Evolutionary conservation across 2,113 vertebrate species (phyloP).

Genomic region (Petrocephalus microphthalmus): DNA sequence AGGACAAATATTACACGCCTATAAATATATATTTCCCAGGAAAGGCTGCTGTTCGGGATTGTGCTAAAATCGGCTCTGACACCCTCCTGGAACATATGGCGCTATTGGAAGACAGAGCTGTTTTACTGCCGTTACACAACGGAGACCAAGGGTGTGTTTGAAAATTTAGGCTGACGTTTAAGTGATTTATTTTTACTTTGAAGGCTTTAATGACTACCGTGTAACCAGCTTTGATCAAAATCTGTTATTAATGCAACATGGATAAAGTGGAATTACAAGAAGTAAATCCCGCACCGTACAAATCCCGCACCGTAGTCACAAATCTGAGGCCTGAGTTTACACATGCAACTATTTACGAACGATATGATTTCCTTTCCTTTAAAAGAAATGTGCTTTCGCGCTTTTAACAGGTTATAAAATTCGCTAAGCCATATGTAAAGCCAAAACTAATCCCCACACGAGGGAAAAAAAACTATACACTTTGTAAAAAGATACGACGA

Average conservation of each 20-base stretch:
- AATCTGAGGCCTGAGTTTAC: background rate
- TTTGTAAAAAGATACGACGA: background rate
- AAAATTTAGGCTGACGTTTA: slow-evolving; percentile 10
- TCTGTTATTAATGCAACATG: slow-evolving; percentile 7
- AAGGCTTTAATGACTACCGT: slow-evolving; percentile 50
- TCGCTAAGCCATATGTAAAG: background rate
- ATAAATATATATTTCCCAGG: slow-evolving; percentile 13
- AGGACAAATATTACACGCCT: slow-evolving; percentile 12
- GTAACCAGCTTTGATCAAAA: slow-evolving; percentile 32
- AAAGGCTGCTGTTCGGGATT: background rate
- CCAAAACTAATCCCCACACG: background rate
- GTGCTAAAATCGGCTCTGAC: slow-evolving; percentile 5
- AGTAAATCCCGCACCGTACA: background rate
- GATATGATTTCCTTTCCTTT: slow-evolving; percentile 63
- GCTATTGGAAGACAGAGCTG: background rate
- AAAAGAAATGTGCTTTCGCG: background rate
- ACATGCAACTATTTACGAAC: background rate
- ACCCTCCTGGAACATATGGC: background rate
- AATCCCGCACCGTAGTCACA: background rate
- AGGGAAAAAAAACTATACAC: background rate
- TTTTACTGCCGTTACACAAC: slow-evolving; percentile 8
- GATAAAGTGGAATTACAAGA: background rate
- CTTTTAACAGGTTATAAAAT: background rate
- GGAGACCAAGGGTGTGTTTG: background rate
- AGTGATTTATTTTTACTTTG: slow-evolving; percentile 52